Conservation (phyloP, 2,113 vertebrate species). For the Pseudorectes ferrugineus region DNA sequence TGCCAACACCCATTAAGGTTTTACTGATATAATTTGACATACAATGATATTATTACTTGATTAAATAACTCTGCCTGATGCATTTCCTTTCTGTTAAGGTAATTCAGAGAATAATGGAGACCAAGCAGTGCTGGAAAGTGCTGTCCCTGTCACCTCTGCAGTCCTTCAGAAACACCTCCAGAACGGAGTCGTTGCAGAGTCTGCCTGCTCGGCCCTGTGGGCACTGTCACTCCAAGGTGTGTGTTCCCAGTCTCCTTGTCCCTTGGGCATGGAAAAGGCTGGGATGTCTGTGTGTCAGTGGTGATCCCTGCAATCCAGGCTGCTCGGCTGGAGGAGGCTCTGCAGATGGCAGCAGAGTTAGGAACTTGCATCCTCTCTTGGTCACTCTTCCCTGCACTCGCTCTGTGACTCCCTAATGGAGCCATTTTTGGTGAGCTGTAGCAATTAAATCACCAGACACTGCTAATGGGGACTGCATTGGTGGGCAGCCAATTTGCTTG, state of each 20-base stretch:
- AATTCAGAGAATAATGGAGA: neutral
- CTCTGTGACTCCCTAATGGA: neutral
- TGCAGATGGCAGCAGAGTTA: slow-evolving; percentile 56
- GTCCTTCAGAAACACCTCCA: slow-evolving; percentile 28
- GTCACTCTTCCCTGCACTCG: fast-evolving
- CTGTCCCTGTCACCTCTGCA: neutral
- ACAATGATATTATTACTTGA: neutral
- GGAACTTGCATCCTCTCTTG: neutral
- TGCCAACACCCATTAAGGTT: neutral
- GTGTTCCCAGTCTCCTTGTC: neutral
- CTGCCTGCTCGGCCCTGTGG: slow-evolving; percentile 67
- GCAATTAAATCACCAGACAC: neutral
- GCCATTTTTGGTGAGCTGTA: neutral
- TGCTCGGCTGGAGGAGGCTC: slow-evolving; percentile 5
- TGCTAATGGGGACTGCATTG: neutral
- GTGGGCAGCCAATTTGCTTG: neutral
- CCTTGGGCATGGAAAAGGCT: neutral
- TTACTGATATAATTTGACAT: neutral
- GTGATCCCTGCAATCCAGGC: neutral
- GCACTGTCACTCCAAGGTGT: slow-evolving; percentile 70
- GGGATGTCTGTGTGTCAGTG: neutral
- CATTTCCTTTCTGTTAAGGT: neutral
- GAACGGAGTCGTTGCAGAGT: slow-evolving; percentile 11
- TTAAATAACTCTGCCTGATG: neutral
- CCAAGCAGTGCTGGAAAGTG: slow-evolving; percentile 6